These are phyloP conservation scores for Diabrotica balteata DNA, from an alignment of 2,888 invertebrate genomes.

Conservation along the genomic window DNA sequence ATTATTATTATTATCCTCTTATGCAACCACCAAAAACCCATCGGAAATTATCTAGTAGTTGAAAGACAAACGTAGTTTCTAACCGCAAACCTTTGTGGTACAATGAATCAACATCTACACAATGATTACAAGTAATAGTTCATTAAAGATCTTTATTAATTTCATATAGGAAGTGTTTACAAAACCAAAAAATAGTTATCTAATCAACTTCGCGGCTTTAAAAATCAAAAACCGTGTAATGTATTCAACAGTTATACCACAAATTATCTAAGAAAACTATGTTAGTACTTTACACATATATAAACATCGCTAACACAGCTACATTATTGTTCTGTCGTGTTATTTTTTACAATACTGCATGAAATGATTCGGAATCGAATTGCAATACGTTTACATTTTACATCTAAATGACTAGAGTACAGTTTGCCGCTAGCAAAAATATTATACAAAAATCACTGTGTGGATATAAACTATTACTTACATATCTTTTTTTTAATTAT, in stretches of 20 bases:
- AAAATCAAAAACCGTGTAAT: constrained; percentile 8
- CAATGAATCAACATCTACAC: too few relatives aligned
- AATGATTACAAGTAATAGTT: too few relatives aligned
- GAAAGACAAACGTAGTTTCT: too few relatives aligned
- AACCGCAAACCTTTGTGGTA: too few relatives aligned
- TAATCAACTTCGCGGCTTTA: not conserved
- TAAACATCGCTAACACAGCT: constrained; percentile 8
- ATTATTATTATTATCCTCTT: too few relatives aligned
- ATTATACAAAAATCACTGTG: not conserved
- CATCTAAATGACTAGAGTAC: constrained; percentile 18
- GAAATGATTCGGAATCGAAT: constrained; percentile 7
- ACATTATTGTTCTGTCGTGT: constrained; percentile 10
- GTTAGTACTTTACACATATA: constrained; percentile 9
- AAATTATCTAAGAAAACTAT: constrained; percentile 1
- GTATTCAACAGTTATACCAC: constrained; percentile 8
- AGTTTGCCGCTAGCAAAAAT: constrained; percentile 13
- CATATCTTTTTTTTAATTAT: too few relatives aligned
- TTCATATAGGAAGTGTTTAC: too few relatives aligned
- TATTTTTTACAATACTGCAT: constrained; percentile 6
- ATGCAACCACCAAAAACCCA: too few relatives aligned
- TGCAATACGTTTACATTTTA: constrained; percentile 7
- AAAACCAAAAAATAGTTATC: too few relatives aligned
- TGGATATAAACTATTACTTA: too few relatives aligned
- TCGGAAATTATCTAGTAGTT: too few relatives aligned
- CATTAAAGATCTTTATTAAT: too few relatives aligned